Evolutionary conservation across 2,797 vertebrate genomes (phyloP), one percentile per base, ranked within the genome.

Genomic region (Diglossa cyanea): DNA sequence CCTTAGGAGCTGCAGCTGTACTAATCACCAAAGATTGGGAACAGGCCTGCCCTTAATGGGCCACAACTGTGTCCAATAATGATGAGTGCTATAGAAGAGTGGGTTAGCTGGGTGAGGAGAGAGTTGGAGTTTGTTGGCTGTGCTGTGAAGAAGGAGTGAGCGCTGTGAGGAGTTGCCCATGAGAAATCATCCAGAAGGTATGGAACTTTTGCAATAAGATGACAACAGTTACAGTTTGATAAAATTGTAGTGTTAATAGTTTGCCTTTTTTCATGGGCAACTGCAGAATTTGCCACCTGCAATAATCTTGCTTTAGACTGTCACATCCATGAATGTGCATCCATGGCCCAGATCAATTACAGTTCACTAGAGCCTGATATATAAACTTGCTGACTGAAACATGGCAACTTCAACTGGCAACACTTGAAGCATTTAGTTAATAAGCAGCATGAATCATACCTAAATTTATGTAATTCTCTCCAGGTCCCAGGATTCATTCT

Each of bases 401-500:
- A 0, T 8, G 47, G 28, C 33, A 62, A 42, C 37, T 55, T 95
- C 68, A 78, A 70, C 35, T 63, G 73, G 70, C 73, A 94, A 47
- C 37, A 42, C 21, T 17, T 53, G 48, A 78, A 92, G 17, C 55
- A 73, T 73, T 86, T 88, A 57, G 24, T 76, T 90, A 86, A 84
- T 92, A 86, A 95, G 48, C 9, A 60, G 13, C 28, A 84, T 78
- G 71, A 94, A 88, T 90, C 80, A 79, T 28, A 87, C 3, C 0
- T 16, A 63, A 68, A 71, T 86, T 75, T 77, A 83, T 75, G 48
- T 42, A 94, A 71, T 58, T 90, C 23, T 33, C 39, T 90, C 37
- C 72, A 75, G 62, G 7, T 44, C 17, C 35, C 11, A 44, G 68
- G 30, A 71, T 63, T 24, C 1, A 4, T n/a, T 79, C 48, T 67